Conservation (phyloP, 2,888 invertebrate genomes). For the Lithophane leautieri region DNA sequence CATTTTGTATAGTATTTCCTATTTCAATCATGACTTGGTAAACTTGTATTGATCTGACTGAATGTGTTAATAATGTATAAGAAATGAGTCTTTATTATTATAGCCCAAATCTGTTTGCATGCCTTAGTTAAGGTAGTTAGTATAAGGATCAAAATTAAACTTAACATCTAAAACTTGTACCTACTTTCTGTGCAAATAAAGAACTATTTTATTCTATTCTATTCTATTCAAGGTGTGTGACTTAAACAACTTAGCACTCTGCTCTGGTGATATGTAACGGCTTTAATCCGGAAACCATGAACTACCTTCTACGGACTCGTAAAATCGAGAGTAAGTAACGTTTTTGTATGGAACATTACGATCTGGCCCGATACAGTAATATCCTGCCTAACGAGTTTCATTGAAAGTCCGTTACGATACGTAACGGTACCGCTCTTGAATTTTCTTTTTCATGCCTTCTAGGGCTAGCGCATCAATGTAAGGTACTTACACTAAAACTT, state of each 20-base stretch:
- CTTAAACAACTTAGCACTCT: background rate
- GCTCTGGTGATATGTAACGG: background rate
- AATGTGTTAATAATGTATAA: no score
- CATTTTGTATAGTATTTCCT: no score
- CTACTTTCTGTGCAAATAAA: no score
- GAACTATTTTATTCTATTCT: no score
- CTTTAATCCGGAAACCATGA: slow-evolving; percentile 5
- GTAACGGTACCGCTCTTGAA: slow-evolving; percentile 8
- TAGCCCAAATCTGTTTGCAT: no score
- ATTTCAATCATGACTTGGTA: no score
- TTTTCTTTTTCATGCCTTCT: slow-evolving; percentile 11
- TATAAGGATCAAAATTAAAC: no score
- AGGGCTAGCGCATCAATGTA: background rate
- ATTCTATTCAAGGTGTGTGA: background rate
- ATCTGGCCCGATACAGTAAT: background rate
- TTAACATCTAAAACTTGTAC: no score
- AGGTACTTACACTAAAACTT: background rate
- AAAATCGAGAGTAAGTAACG: slow-evolving; percentile 46
- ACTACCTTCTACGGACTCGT: background rate
- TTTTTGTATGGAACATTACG: slow-evolving; percentile 22
- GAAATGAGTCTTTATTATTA: no score
- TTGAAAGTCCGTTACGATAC: slow-evolving; percentile 35
- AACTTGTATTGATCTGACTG: no score
- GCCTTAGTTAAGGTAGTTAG: no score
- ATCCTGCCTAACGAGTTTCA: slow-evolving; percentile 36